Evolutionary conservation across 2,113 vertebrate genomes (phyloP), one percentile per base, ranked within the genome.

Genomic region (Bubo scandiacus): DNA sequence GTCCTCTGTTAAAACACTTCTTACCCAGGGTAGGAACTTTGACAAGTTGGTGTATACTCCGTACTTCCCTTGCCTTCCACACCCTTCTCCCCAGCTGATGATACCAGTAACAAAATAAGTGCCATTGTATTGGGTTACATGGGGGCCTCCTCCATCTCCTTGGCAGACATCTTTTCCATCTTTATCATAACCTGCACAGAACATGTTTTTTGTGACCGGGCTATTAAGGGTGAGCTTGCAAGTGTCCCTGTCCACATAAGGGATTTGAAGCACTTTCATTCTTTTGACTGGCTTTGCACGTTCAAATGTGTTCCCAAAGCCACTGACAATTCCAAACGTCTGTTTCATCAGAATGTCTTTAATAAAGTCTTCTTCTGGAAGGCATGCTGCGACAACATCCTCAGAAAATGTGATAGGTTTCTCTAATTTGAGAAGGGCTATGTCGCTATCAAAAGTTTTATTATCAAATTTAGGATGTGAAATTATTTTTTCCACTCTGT

Each of bases 1-100:
- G 36, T 73, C 57, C 34, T n/a, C 62, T 4, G 51, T 42, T n/a
- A 98, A 98, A 43, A 95, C 97, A 1, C 13, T 80, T 0, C 88
- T 97, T 59, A 99, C 98, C 99, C 99, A 99, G 11, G 3, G 47
- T 83, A 98, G 96, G 95, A 98, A 99, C 74, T 97, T 98, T 32
- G 98, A 98, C 81, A 99, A 98, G 83, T 99, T 98, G 5, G 99
- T 99, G 94, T 99, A 99, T 91, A 99, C 13, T 4, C 99, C 99
- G 0, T 98, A 99, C 92, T 99, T 99, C 5, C 98, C 99, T 62
- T 95, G 90, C 11, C 90, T 98, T 0, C 99, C 99, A 6, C 99
- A 99, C 3, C 99, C 99, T 95, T 99, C 99, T 2, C 99, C 99
- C 99, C 99, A 99, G 97, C 99, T 99, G 89, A 99, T 98, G 4